Base-by-base conservation (phyloP, 92 coral and sea anemone species). In the Epizoanthus fatuus region DNA sequence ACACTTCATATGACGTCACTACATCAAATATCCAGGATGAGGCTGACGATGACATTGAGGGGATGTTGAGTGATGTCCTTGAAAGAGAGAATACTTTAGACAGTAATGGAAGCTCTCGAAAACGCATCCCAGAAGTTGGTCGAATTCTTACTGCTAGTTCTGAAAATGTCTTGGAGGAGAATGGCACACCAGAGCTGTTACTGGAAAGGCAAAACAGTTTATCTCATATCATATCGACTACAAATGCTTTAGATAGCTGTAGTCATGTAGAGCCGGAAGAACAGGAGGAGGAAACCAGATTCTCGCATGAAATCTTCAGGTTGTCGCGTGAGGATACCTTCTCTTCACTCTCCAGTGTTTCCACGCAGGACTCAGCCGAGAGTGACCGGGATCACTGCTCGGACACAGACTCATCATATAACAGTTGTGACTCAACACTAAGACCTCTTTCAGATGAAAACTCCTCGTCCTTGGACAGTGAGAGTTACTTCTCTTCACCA, bases 351-450 rank as follows among this genome's bases (percentile, higher is more conserved):
- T 77, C 82, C 22, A 77, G 82, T 62, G 47, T 45, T 22, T 77
- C 53, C 53, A 49, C 53, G 9, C 53, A 49, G 53, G 53, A 10
- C 4, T 52, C 74, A 52, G 70, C 80, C 32, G 92, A 90, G 17
- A 87, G 76, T 9, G 70, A 42, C 45, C 71, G 25, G 4, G 55
- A 77, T 20, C 70, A 58, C n/a, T 86, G 78, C 19, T 89, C 93
- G 19, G 96, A 87, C 40, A 89, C 94, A 17, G 96, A 94, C 80
- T 92, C 98, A 19, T 92, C 98, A 2, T 96, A 94, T 82, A 91
- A 89, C 80, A 89, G 98, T 47, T 86, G 89, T 19, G 95, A 70
- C 12, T 90, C 98, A 10, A 85, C 94, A 1, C 96, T 98, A 3
- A 92, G 89, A 3, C 72, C 91, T 25, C 59, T 80, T 13, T 94